phyloP scores from a whole-genome alignment of 92 coral and sea anemone genomes.

The Virgularia gustaviana region DNA sequence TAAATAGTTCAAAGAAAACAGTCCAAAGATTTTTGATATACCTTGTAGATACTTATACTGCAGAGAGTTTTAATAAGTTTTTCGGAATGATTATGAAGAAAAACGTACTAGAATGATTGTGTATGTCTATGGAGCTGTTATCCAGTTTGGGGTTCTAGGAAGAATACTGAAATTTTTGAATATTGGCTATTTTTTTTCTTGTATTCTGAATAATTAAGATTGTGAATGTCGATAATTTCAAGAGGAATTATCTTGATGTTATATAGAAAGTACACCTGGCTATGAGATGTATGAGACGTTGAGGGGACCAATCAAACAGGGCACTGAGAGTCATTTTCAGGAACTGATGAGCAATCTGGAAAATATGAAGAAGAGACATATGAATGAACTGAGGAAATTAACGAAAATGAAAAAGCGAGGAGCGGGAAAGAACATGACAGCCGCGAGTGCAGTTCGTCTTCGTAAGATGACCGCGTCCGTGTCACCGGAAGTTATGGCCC shows the following conservation, averaged over 20 bases:
- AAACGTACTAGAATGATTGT: no score
- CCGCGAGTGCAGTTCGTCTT: constrained; percentile 9
- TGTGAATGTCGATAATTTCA: neutral
- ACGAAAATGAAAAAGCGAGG: neutral
- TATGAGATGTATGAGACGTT: neutral
- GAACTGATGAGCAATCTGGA: constrained; percentile 1
- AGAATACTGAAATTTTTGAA: no score
- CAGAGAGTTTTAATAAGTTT: no score
- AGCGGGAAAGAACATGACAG: neutral
- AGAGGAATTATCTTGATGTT: neutral
- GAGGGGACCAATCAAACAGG: neutral
- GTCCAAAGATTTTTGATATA: neutral
- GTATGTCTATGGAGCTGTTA: no score
- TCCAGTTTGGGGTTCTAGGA: no score
- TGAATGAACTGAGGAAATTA: constrained; percentile 5
- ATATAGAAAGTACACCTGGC: neutral
- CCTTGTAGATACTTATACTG: no score
- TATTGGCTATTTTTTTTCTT: neutral
- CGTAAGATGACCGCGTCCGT: constrained; percentile 23
- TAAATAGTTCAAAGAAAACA: no score
- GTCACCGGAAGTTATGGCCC: neutral
- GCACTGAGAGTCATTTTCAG: neutral
- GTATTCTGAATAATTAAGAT: neutral
- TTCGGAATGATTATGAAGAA: no score
- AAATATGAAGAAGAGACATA: neutral